Evolutionary conservation across 2,113 vertebrate species (phyloP), one percentile per base, ranked within the genome.

Genomic region (Arenaria interpres): DNA sequence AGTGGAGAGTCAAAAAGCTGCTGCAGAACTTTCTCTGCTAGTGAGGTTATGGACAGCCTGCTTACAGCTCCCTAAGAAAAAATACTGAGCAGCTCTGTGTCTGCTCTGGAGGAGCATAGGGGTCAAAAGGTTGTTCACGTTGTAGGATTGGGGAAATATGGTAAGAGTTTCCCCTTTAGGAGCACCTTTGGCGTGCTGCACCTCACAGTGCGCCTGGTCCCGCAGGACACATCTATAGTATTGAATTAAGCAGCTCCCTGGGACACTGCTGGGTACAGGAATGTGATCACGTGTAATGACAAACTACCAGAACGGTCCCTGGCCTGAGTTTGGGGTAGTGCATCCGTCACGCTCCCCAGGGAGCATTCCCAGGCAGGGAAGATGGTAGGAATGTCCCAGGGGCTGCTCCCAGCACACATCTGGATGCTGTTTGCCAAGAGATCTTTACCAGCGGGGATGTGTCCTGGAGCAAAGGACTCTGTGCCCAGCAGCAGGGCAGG

Each of bases 101-200:
- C 28, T 10, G 0, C 17, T 35, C 23, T 51, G 66, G 30, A 8
- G 37, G 72, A 25, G 12, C 32, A 13, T 7, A 17, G 25, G 27
- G 5, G 6, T 30, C 33, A n/a, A 21, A 28, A 39, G 20, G 15
- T 20, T 4, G 30, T 50, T 72, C 32, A 0, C 1, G 1, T 19
- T 60, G 28, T 45, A 39, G 45, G 46, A 35, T 22, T 2, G 1
- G 62, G 53, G 45, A 37, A 27, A n/a, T 25, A 14, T 0, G 3
- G n/a, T 63, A 63, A 48, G 71, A 91, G 20, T 25, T 41, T 15
- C 7, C 41, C 20, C 32, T 66, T 76, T 8, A 86, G 71, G 53
- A 69, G 79, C 41, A 69, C 24, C 53, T 76, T 35, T 37, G 63
- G 21, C 27, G 33, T 7, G 24, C 57, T 72, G 69, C 21, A 33